These are phyloP conservation scores for Melanostigma gelatinosum DNA, from an alignment of 2,113 vertebrate genomes.

Conservation along the genomic window DNA sequence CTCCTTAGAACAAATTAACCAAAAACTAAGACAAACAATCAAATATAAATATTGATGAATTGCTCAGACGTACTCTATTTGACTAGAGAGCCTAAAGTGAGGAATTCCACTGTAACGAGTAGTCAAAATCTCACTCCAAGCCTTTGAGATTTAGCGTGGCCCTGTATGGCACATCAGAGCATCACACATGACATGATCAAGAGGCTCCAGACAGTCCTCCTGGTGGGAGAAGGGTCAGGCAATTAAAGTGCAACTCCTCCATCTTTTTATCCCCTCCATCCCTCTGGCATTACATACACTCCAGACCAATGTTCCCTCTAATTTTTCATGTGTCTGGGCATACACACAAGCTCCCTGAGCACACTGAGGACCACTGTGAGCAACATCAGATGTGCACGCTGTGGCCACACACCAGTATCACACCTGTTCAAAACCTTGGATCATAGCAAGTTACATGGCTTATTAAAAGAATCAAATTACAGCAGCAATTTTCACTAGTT, in stretches of 20 bases:
- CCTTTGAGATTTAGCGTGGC: conserved; percentile 16
- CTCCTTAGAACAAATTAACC: conserved; percentile 21
- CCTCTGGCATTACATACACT: conserved; percentile 14
- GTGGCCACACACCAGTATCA: no score
- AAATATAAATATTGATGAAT: conserved; percentile 23
- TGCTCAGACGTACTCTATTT: neutral
- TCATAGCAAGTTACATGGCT: no score
- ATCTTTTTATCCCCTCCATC: conserved; percentile 39
- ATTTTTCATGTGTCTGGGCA: no score
- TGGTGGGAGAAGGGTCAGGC: conserved; percentile 51
- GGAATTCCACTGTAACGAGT: neutral
- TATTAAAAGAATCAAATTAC: no score
- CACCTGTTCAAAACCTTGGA: no score
- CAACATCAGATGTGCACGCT: no score
- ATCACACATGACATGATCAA: no score
- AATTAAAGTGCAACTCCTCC: conserved; percentile 56
- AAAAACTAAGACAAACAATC: conserved; percentile 18
- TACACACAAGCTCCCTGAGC: no score
- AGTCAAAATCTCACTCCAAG: conserved; percentile 25
- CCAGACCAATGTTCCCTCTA: no score
- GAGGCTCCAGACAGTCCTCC: conserved; percentile 37
- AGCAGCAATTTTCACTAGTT: no score
- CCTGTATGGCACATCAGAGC: neutral
- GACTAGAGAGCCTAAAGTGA: neutral
- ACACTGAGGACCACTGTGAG: no score